Base-by-base conservation (phyloP, 2,113 vertebrate genomes). In the Cathartes aura region DNA sequence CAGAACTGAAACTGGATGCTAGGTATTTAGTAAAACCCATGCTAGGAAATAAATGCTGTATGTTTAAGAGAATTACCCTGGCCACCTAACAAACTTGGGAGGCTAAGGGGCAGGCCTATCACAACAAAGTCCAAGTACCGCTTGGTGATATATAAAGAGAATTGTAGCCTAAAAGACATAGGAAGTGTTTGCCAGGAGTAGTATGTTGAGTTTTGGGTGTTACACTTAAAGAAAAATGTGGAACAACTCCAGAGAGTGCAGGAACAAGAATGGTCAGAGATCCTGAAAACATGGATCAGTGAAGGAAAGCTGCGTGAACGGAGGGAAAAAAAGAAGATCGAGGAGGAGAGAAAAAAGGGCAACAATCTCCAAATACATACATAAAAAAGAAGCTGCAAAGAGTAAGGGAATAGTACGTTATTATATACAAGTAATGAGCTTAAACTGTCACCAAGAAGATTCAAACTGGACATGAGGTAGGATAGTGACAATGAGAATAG, bases 1-100 rank as follows among this genome's bases (percentile, higher is more conserved):
- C 90, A 91, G 96, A 93, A 94, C 75, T 95, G 81, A 93, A 97
- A 93, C 68, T 84, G 73, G 59, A 82, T 70, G 29, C 26, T 53
- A 58, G 58, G 16, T 43, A 84, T 53, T 91, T 56, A 56, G 36
- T 86, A 86, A 86, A 91, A 74, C 7, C 9, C 30, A 75, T 43
- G 42, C 34, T 62, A 74, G 56, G 60, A 79, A 89, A 75, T 19
- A 80, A 40, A 87, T 43, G 47, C 15, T 66, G 2, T 9, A 16
- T 17, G 14, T 60, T 75, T 66, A 43, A 53, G 78, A 79, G 18
- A 34, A 74, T 52, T 71, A 64, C 20, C 16, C 45, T 24, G 12
- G 47, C 17, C 53, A 52, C 50, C 48, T 71, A 71, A 64, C 34
- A 74, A 42, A 47, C 15, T 36, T 75, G 36, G 21, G 19, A 88